These are phyloP conservation scores for Colossoma macropomum DNA, from an alignment of 2,113 vertebrate genomes.

Conservation along the genomic window DNA sequence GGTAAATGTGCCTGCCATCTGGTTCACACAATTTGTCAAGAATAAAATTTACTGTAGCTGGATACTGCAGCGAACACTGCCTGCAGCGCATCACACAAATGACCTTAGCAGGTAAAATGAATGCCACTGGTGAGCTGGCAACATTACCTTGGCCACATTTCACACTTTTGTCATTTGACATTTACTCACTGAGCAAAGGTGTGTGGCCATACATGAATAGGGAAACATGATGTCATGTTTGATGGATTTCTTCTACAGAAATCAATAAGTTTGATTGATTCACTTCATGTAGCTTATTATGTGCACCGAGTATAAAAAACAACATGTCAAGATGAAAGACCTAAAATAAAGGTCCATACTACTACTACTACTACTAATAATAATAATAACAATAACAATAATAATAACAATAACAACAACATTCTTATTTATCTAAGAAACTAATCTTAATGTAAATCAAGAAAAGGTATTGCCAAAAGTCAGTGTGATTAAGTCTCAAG, in stretches of 20 bases:
- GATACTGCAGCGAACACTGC: background rate
- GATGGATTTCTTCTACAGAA: background rate
- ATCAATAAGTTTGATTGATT: background rate
- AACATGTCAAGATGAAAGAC: background rate
- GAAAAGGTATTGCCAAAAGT: no score
- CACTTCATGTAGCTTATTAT: background rate
- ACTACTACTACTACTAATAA: no score
- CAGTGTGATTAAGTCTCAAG: no score
- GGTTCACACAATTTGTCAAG: background rate
- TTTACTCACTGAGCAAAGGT: background rate
- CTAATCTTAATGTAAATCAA: no score
- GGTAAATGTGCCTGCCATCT: background rate
- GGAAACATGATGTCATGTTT: background rate
- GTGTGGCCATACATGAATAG: background rate
- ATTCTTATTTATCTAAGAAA: no score
- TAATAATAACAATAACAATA: no score
- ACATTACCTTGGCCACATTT: background rate
- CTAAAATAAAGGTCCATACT: background rate
- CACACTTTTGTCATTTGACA: conserved; percentile 1
- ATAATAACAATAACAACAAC: no score
- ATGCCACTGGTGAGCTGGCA: background rate
- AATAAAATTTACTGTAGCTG: background rate
- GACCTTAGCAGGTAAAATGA: conserved; percentile 10
- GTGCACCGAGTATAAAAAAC: background rate
- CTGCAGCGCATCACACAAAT: background rate